A percentile compares a stretch with the other conserved stretches of the same genome.
These are phyloP conservation scores for Tokudaia muenninki DNA, from an alignment of 2,797 vertebrate species.

Conservation along the genomic window DNA sequence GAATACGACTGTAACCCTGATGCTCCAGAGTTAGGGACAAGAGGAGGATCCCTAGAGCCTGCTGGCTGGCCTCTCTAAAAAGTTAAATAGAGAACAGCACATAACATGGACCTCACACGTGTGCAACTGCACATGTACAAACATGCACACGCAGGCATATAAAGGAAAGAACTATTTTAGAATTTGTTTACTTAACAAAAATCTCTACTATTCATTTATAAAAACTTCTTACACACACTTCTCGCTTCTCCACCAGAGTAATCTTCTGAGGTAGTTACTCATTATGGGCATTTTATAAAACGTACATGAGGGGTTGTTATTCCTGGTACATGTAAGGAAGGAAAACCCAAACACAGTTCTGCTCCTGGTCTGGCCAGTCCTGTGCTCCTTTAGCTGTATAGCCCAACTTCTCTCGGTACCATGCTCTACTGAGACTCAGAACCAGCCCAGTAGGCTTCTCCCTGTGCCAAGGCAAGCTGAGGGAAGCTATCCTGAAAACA, in stretches of 20 bases:
- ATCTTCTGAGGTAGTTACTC: background rate
- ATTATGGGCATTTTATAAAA: background rate
- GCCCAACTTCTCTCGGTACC: background rate
- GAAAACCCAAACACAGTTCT: background rate
- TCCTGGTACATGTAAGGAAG: background rate
- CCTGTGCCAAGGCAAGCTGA: constrained; percentile 67
- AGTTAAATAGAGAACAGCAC: background rate
- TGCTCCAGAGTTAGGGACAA: background rate
- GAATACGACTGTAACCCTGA: background rate
- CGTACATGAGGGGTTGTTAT: background rate
- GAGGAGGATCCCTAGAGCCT: background rate
- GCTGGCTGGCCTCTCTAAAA: background rate
- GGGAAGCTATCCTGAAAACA: constrained; percentile 74
- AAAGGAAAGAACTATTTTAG: background rate
- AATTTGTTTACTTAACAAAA: background rate
- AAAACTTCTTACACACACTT: background rate
- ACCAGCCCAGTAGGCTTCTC: background rate
- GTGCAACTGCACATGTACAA: background rate
- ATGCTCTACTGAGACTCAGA: background rate
- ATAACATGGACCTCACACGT: background rate
- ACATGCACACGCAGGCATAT: background rate
- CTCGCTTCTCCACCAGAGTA: background rate
- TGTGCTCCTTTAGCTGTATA: background rate
- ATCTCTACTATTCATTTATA: constrained; percentile 6
- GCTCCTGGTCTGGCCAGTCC: background rate